Base-by-base conservation (phyloP, 2,888 invertebrate genomes). In the Drosophila tanythrix region DNA sequence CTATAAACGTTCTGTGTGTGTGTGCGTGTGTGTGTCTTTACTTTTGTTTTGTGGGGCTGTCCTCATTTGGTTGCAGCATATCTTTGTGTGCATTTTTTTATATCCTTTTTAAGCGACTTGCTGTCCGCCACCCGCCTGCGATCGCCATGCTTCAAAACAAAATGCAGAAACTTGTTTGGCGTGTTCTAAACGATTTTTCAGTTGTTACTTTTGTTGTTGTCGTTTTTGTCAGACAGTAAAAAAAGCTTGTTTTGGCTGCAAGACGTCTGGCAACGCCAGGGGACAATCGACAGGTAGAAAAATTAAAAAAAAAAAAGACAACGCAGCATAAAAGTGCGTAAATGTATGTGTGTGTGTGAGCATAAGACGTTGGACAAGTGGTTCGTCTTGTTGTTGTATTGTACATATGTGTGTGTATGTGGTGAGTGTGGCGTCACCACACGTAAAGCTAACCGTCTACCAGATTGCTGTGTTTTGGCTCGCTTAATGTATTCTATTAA, bases 401-500 rank as follows among this genome's bases (percentile, higher is more conserved):
- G 31, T 62, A 8, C 8, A 38, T 38, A 46, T 52, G 36, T 33
- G 2, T 4, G 38, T 69, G 59, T 11, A 21, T 53, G 18, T 56
- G 27, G 29, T 60, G 74, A 55, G 29, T 64, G 81, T 82, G 84
- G 84, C 87, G 87, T 85, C 88, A 85, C 66, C 83, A 46, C 46
- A 63, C 70, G 60, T 70, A 71, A 78, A 60, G 52, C 29, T 68
- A 75, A 69, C 66, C 73, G 73, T 69, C 74, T 70, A 52, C 64
- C 66, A 66, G 77, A 69, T 81, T 76, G 72, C 57, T 69, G 52
- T 69, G 52, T 61, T 67, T 53, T 57, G 61, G 65, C 74, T 58
- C 55, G 53, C 81, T 61, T 89, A 88, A 88, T 83, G 76, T 87
- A 87, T 89, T 84, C 83, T 87, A 89, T 90, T 87, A 83, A 88